Evolutionary conservation across 2,888 invertebrate species (phyloP).

Genomic region (Leucophora obtusa): DNA sequence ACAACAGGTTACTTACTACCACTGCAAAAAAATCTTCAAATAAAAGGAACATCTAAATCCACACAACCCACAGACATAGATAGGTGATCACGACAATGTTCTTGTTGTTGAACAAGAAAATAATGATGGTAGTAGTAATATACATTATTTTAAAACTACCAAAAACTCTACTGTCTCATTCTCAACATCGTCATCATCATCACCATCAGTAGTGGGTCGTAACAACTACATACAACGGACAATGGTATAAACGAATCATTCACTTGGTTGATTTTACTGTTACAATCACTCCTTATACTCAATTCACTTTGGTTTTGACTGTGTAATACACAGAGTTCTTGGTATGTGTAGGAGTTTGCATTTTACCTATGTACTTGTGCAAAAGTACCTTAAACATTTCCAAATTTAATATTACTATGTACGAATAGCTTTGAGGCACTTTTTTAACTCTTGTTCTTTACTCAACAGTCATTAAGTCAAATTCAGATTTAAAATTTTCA

Average conservation of each 20-base stretch:
- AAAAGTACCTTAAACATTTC: slow-evolving; percentile 36
- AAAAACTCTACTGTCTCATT: slow-evolving; percentile 29
- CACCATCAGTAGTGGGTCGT: slow-evolving; percentile 18
- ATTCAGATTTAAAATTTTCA: slow-evolving; percentile 66
- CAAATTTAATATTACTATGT: slow-evolving; percentile 43
- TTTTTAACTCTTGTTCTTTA: slow-evolving; percentile 29
- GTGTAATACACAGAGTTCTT: background rate
- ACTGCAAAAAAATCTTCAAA: background rate
- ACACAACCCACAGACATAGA: slow-evolving; percentile 54
- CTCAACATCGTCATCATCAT: slow-evolving; percentile 22
- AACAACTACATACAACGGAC: slow-evolving; percentile 67
- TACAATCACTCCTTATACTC: slow-evolving; percentile 61
- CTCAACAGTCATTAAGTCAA: slow-evolving; percentile 73
- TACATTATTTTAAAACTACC: slow-evolving; percentile 33
- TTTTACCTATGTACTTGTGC: slow-evolving; percentile 30
- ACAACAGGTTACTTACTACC: slow-evolving; percentile 3
- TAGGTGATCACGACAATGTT: slow-evolving; percentile 30
- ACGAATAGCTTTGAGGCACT: slow-evolving; percentile 61
- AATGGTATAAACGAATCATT: slow-evolving; percentile 77
- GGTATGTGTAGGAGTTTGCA: background rate
- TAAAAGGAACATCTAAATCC: slow-evolving; percentile 51
- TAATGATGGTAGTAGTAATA: slow-evolving; percentile 46
- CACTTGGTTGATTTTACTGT: slow-evolving; percentile 73
- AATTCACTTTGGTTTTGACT: slow-evolving; percentile 49
- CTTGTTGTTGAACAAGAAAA: slow-evolving; percentile 26